A percentile compares a stretch with the other conserved stretches of the same genome.
phyloP scores from a whole-genome alignment of 2,888 invertebrate species.

The Volucella zonaria region DNA sequence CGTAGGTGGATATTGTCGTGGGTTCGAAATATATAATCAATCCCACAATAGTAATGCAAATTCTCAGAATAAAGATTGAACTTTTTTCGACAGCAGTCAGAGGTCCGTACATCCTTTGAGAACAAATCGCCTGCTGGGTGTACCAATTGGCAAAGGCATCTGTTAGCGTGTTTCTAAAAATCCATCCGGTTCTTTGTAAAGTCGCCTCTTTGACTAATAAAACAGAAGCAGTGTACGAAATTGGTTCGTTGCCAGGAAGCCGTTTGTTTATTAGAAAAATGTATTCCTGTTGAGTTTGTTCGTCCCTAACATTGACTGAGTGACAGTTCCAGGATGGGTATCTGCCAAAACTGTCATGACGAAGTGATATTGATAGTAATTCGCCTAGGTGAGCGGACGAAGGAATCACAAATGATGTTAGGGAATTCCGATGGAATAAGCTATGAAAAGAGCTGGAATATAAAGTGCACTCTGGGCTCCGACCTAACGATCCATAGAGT shows the following conservation, averaged over 20 bases:
- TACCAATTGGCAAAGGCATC: slow-evolving; percentile 53
- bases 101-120: slow-evolving; percentile 6
- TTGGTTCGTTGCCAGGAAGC: slow-evolving; percentile 44
- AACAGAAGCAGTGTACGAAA: background rate
- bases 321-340: slow-evolving; percentile 77
- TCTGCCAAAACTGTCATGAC: slow-evolving; percentile 75
- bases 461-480: slow-evolving; percentile 52
- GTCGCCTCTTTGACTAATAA: background rate
- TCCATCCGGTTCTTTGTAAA: background rate
- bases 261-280: slow-evolving; percentile 74
- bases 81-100: slow-evolving; percentile 41
- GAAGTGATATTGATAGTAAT: slow-evolving; percentile 58
- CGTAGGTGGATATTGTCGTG: slow-evolving; percentile 74
- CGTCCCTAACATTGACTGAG: slow-evolving; percentile 73
- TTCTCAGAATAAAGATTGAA: slow-evolving; percentile 30
- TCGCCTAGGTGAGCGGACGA: slow-evolving; percentile 43
- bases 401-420: slow-evolving; percentile 35
- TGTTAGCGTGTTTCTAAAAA: slow-evolving; percentile 32
- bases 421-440: slow-evolving; percentile 45
- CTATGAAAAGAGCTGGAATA: slow-evolving; percentile 56
- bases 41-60: slow-evolving; percentile 30
- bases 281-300: slow-evolving; percentile 42
- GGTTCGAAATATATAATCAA: slow-evolving; percentile 55
- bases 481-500: slow-evolving; percentile 57
- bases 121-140: slow-evolving; percentile 15